These are phyloP conservation scores for Pogonomyrmex californicus DNA, from an alignment of 1,140 invertebrate species.

Conservation along the genomic window DNA sequence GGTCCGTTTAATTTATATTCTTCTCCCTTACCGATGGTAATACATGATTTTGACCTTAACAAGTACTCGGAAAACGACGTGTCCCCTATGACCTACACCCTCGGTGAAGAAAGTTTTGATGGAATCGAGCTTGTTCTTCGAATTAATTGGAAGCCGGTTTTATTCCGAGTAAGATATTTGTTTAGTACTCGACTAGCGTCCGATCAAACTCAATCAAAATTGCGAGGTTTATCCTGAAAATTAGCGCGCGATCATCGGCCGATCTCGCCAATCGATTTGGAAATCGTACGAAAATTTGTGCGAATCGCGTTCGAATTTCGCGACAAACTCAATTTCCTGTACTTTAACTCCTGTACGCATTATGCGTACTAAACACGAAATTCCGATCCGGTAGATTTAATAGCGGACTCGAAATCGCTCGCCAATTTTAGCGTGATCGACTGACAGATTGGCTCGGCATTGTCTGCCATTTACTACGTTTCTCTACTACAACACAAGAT, in stretches of 20 bases:
- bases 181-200: no score
- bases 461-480: constrained; percentile 7
- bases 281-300: not conserved
- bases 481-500: not conserved
- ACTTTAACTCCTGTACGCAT: not conserved
- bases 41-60: constrained; percentile 1
- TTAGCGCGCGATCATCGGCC: not conserved
- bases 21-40: not conserved
- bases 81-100: not conserved
- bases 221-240: not conserved
- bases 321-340: not conserved
- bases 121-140: not conserved
- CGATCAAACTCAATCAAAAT: not conserved
- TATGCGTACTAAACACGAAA: not conserved
- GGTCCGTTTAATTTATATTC: constrained; percentile 10
- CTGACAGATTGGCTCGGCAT: not conserved
- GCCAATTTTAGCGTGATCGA: not conserved
- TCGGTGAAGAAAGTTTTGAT: not conserved
- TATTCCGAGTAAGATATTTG: not conserved
- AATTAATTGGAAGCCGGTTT: constrained; percentile 1
- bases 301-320: not conserved
- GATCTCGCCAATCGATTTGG: not conserved
- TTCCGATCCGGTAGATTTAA: not conserved
- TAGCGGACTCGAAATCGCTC: not conserved
- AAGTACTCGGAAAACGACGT: not conserved